phyloP scores from a whole-genome alignment of 2,797 vertebrate genomes.

The Periparus ater region DNA sequence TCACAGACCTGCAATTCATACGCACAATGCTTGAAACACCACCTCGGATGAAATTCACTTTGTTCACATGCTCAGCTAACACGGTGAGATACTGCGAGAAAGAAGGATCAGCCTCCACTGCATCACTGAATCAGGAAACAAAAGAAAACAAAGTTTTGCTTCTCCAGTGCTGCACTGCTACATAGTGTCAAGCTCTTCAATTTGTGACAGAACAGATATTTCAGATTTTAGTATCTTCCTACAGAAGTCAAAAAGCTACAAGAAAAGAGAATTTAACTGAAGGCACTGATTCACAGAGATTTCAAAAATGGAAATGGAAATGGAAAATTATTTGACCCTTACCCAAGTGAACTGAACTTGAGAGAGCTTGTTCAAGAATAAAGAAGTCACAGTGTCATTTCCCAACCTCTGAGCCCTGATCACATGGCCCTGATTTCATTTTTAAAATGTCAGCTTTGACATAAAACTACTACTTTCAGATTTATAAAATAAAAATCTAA shows the following conservation, averaged over 20 bases:
- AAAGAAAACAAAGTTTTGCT: background rate
- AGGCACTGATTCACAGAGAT: slow-evolving; percentile 12
- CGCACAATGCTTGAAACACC: slow-evolving; percentile 73
- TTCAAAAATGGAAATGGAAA: slow-evolving; percentile 60
- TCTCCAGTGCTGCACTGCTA: background rate
- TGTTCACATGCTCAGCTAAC: slow-evolving; percentile 69
- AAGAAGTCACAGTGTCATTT: slow-evolving; percentile 35
- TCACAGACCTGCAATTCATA: slow-evolving; percentile 38
- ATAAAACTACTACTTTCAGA: slow-evolving; percentile 59
- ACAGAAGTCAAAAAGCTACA: background rate
- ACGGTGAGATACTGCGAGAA: slow-evolving; percentile 63
- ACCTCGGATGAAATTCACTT: slow-evolving; percentile 78
- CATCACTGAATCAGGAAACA: slow-evolving; percentile 10
- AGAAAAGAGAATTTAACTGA: background rate
- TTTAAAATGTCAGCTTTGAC: slow-evolving; percentile 66
- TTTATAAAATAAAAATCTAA: slow-evolving; percentile 53
- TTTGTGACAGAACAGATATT: background rate
- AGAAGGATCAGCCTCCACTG: background rate
- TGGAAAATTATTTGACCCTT: slow-evolving; percentile 57
- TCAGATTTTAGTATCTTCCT: background rate
- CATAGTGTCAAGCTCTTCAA: background rate
- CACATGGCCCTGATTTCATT: background rate
- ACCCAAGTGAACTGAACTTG: slow-evolving; percentile 23
- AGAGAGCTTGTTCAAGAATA: background rate
- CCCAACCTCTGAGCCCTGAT: slow-evolving; percentile 14